A percentile compares a stretch with the other conserved stretches of the same genome.
These are phyloP conservation scores for Miniopterus natalensis DNA, from an alignment of 2,113 vertebrate species.

Conservation along the genomic window DNA sequence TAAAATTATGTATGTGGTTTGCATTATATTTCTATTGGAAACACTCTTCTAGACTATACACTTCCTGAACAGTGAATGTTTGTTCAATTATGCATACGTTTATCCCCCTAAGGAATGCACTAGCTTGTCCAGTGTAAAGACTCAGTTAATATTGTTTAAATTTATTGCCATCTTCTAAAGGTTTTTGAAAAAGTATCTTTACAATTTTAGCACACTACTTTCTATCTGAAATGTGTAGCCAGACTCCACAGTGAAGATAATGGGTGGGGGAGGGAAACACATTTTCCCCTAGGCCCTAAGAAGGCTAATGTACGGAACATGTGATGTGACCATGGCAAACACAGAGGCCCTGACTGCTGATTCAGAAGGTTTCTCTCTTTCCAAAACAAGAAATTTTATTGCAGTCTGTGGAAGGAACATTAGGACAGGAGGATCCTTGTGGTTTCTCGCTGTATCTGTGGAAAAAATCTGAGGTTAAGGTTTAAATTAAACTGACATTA, in stretches of 20 bases:
- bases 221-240: not conserved
- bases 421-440: constrained; percentile 71
- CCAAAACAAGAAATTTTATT: constrained; percentile 79
- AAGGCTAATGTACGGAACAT: not conserved
- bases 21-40: not conserved
- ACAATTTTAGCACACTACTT: not conserved
- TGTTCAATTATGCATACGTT: not conserved
- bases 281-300: not conserved
- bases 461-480: constrained; percentile 74
- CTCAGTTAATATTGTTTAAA: constrained; percentile 22
- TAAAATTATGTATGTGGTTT: not conserved
- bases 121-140: not conserved
- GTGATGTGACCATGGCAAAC: not conserved
- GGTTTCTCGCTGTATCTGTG: constrained; percentile 43
- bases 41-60: not conserved
- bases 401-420: not conserved
- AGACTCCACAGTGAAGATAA: not conserved
- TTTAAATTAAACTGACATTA: constrained; percentile 72
- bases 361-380: constrained; percentile 75
- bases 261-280: accelerated
- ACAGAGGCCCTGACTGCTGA: constrained; percentile 60
- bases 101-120: not conserved
- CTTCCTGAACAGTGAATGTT: not conserved
- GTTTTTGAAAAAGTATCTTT: constrained; percentile 14
- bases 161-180: constrained; percentile 53